A percentile compares a stretch with the other conserved stretches of the same genome.
phyloP scores from a whole-genome alignment of 1,140 invertebrate species.

The Hylaeus volcanicus region DNA sequence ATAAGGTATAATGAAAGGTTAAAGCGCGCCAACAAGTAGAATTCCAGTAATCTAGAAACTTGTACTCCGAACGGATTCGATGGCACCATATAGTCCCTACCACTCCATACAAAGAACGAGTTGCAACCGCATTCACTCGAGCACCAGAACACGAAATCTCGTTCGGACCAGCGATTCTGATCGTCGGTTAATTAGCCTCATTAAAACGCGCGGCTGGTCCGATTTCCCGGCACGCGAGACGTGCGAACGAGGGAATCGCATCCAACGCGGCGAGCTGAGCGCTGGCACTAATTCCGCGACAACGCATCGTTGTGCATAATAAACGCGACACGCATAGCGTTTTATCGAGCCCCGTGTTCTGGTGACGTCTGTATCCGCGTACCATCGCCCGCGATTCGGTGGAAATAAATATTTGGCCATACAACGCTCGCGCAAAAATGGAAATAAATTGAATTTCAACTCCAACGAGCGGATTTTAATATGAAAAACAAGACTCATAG shows the following conservation, averaged over 20 bases:
- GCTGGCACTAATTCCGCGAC: constrained; percentile 46
- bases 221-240: constrained; percentile 6
- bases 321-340: constrained; percentile 51
- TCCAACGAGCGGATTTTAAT: too few species aligned
- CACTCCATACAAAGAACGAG: too few species aligned
- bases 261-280: not conserved
- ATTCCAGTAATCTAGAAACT: too few species aligned
- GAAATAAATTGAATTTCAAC: too few species aligned
- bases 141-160: not conserved
- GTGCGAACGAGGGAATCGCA: not conserved
- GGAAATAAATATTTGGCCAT: too few species aligned
- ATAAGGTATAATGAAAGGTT: too few species aligned
- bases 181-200: constrained; percentile 26
- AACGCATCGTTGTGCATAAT: constrained; percentile 41
- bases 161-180: not conserved
- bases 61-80: too few species aligned
- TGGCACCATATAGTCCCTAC: too few species aligned
- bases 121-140: too few species aligned
- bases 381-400: constrained; percentile 24
- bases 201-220: not conserved
- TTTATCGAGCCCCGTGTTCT: constrained; percentile 48
- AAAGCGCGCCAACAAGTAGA: too few species aligned
- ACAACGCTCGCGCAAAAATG: too few species aligned
- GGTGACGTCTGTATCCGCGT: constrained; percentile 47
- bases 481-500: too few species aligned